Evolutionary conservation across 1,140 invertebrate species (phyloP).

Genomic region (Leptopilina clavipes): DNA sequence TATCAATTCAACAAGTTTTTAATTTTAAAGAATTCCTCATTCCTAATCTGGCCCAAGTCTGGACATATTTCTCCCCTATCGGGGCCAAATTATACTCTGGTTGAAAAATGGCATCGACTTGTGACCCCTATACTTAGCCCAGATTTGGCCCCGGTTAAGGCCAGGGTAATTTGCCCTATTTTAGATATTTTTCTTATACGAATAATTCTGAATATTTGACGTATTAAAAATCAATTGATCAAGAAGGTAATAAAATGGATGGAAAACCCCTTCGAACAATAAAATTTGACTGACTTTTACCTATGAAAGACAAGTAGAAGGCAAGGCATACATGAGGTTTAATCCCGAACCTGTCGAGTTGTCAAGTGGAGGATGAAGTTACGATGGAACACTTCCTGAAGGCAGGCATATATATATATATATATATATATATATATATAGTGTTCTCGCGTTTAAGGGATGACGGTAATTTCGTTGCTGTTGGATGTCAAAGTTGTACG

Average conservation of each 20-base stretch:
- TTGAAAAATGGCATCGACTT: too few relatives aligned
- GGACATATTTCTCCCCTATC: too few relatives aligned
- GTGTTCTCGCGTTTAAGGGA: constrained; percentile 40
- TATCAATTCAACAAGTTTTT: too few relatives aligned
- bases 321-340: constrained; percentile 7
- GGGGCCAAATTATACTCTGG: too few relatives aligned
- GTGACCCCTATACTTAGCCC: too few relatives aligned
- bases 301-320: background rate
- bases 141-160: too few relatives aligned
- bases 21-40: too few relatives aligned
- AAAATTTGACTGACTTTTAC: background rate
- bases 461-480: constrained; percentile 53
- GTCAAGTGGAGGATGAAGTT: constrained; percentile 43
- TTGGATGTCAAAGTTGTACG: constrained; percentile 35
- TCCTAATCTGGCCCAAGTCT: too few relatives aligned
- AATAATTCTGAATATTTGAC: too few relatives aligned
- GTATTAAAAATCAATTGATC: background rate
- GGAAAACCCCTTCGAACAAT: background rate
- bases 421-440: too few relatives aligned
- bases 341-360: constrained; percentile 34
- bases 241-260: background rate
- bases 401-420: background rate
- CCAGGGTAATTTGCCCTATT: too few relatives aligned
- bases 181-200: too few relatives aligned
- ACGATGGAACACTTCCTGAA: constrained; percentile 40